Conservation (phyloP, 2,113 vertebrate species). For the Coracopsis vasa region DNA sequence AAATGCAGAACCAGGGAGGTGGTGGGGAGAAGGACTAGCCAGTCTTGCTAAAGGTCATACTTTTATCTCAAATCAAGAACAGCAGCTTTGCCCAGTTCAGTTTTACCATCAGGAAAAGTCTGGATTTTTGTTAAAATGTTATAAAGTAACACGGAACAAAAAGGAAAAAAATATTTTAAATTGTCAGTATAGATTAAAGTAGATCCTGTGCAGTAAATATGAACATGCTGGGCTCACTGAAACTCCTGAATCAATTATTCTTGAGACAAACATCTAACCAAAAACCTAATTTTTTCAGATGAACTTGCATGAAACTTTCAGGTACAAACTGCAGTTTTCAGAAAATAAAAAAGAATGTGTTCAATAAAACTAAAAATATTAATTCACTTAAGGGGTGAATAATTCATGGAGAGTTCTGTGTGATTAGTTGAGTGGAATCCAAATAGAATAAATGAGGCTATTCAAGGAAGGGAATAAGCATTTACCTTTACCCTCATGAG, state of each 20-base stretch:
- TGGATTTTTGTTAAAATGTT: background rate
- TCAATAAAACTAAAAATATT: background rate
- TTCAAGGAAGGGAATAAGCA: background rate
- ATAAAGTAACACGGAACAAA: background rate
- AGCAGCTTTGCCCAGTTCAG: background rate
- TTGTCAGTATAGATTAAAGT: background rate
- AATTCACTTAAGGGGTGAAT: background rate
- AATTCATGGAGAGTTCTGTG: background rate
- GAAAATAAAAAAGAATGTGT: background rate
- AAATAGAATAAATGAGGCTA: background rate
- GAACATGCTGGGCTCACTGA: background rate
- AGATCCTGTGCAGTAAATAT: background rate
- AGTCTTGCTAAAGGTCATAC: background rate
- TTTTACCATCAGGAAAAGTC: background rate
- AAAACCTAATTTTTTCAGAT: background rate
- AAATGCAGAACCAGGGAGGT: rapidly evolving
- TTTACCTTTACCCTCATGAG: background rate
- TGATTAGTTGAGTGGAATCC: background rate
- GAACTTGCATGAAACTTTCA: background rate
- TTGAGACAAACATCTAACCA: background rate
- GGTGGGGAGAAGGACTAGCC: background rate
- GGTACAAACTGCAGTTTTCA: background rate
- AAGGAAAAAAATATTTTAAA: background rate
- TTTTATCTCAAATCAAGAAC: background rate
- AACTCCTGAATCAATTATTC: background rate